Conservation (phyloP, 2,797 vertebrate species). For the Poecilia picta region DNA sequence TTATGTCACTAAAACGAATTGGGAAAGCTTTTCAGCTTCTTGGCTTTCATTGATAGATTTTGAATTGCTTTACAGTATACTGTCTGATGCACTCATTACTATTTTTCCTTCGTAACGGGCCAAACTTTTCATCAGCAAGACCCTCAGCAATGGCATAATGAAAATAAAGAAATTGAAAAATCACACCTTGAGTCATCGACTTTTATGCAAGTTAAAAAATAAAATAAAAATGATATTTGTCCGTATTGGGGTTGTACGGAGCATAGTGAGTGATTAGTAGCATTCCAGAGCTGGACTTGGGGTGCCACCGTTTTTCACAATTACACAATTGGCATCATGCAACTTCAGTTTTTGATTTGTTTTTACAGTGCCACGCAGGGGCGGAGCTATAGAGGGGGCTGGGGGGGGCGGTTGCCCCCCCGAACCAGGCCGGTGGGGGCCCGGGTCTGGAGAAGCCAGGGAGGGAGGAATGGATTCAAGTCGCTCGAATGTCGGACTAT, state of each 20-base stretch:
- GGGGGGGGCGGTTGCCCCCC: too few species aligned
- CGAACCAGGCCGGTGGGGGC: too few species aligned
- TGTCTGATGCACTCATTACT: not conserved
- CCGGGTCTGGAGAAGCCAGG: too few species aligned
- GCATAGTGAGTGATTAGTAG: not conserved
- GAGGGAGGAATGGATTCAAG: too few species aligned
- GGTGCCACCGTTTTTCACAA: not conserved
- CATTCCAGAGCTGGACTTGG: not conserved
- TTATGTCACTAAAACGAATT: conserved; percentile 2
- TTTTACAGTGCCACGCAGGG: not conserved
- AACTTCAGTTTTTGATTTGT: not conserved
- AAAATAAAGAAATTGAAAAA: not conserved
- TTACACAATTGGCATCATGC: not conserved
- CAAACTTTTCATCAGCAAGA: not conserved
- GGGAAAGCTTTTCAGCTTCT: not conserved
- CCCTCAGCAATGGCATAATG: not conserved
- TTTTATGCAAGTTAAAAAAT: not conserved
- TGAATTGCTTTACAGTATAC: not conserved
- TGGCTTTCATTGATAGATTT: not conserved
- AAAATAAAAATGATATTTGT: not conserved
- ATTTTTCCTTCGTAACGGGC: not conserved
- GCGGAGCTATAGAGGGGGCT: too few species aligned
- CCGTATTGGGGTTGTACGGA: not conserved
- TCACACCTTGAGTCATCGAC: not conserved
- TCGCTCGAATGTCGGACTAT: too few species aligned